phyloP scores from a whole-genome alignment of 2,113 vertebrate species.

The Hemicordylus capensis region DNA sequence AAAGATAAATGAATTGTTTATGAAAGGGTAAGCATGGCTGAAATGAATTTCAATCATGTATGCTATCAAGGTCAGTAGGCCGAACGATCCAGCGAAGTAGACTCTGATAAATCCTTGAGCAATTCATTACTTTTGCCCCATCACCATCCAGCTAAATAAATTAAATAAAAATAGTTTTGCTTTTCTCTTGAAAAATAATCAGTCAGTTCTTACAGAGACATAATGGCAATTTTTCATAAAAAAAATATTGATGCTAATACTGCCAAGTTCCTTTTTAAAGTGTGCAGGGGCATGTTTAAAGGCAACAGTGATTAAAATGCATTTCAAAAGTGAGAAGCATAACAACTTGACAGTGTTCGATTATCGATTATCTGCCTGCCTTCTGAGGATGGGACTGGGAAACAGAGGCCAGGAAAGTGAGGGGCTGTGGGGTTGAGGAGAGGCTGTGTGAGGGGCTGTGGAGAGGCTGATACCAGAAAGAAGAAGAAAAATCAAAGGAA shows the following conservation, averaged over 20 bases:
- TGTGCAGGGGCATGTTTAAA: slow-evolving; percentile 23
- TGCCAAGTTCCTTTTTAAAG: slow-evolving; percentile 37
- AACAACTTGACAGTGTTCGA: slow-evolving; percentile 43
- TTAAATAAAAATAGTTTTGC: slow-evolving; percentile 26
- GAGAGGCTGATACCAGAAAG: slow-evolving; percentile 34
- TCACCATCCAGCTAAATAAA: not conserved
- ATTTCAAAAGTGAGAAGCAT: slow-evolving; percentile 32
- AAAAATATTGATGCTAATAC: slow-evolving; percentile 3
- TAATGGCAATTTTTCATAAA: slow-evolving; percentile 14
- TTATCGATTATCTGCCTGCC: slow-evolving; percentile 53
- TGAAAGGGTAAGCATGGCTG: slow-evolving; percentile 12
- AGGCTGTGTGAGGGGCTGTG: too few species aligned
- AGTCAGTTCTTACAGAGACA: not conserved
- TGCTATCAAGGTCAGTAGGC: slow-evolving; percentile 24
- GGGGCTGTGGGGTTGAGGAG: too few species aligned
- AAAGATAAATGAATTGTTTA: slow-evolving; percentile 6
- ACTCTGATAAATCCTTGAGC: not conserved
- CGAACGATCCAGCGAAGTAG: not conserved
- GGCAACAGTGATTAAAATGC: slow-evolving; percentile 48
- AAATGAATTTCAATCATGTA: slow-evolving; percentile 25
- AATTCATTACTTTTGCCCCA: slow-evolving; percentile 1
- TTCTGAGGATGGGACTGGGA: slow-evolving; percentile 33
- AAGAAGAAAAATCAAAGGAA: slow-evolving; percentile 38
- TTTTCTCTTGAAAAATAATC: slow-evolving; percentile 23
- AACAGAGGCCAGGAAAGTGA: slow-evolving; percentile 26